A percentile compares a stretch with the other conserved stretches of the same genome.
Conservation (phyloP, 2,888 invertebrate genomes). For the Seira ritae region DNA sequence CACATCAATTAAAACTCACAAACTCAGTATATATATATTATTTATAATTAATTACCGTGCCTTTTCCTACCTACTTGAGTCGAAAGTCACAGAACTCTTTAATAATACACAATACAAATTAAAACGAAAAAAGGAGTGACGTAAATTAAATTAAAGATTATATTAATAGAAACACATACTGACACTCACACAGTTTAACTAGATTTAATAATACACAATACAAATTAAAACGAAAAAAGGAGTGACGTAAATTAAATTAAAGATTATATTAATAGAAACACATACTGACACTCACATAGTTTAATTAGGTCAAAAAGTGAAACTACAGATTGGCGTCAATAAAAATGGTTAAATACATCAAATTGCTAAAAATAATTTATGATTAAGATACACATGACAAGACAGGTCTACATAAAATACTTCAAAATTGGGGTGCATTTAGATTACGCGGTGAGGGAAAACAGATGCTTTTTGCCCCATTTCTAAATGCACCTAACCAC, state of each 20-base stretch:
- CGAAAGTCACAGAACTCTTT: too few species aligned
- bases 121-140: slow-evolving; percentile 1
- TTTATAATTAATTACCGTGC: too few species aligned
- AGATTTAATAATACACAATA: background rate
- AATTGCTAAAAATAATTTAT: background rate
- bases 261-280: too few species aligned
- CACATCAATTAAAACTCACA: too few species aligned
- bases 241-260: too few species aligned
- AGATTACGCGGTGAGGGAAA: background rate
- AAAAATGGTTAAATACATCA: background rate
- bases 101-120: background rate
- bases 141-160: too few species aligned
- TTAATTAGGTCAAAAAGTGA: background rate
- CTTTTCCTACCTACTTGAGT: too few species aligned
- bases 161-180: slow-evolving; percentile 15
- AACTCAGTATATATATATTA: too few species aligned
- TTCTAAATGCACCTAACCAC: slow-evolving; percentile 20
- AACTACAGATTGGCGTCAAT: background rate
- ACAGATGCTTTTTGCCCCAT: slow-evolving; percentile 18
- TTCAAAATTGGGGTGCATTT: slow-evolving; percentile 2
- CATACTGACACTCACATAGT: slow-evolving; percentile 7
- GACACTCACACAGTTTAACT: background rate
- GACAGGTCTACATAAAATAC: background rate
- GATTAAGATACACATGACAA: background rate
- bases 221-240: background rate